Conservation (phyloP, 2,888 invertebrate species). For the Aromia moschata region DNA sequence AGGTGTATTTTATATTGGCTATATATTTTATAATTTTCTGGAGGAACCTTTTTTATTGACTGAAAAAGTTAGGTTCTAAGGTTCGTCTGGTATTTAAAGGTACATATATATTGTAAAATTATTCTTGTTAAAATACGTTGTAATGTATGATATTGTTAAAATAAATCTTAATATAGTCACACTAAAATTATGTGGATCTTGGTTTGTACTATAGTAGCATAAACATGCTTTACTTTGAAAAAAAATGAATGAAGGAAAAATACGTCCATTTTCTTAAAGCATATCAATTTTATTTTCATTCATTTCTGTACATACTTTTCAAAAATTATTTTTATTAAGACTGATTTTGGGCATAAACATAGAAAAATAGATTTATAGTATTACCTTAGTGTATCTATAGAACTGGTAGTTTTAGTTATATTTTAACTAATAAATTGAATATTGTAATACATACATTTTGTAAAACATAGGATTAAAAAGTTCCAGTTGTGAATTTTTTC, state of each 20-base stretch:
- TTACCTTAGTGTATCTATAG: constrained; percentile 17
- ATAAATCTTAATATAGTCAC: constrained; percentile 13
- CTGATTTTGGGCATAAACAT: constrained; percentile 37
- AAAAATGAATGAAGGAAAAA: constrained; percentile 23
- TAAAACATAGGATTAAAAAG: background rate
- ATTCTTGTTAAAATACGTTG: too few relatives aligned
- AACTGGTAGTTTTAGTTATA: constrained; percentile 23
- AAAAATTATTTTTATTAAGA: constrained; percentile 36
- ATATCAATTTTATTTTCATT: constrained; percentile 34
- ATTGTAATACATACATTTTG: constrained; percentile 16
- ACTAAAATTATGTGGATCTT: constrained; percentile 2
- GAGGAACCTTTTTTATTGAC: too few relatives aligned
- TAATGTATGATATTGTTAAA: too few relatives aligned
- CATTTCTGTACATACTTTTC: constrained; percentile 18
- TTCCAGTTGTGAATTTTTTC: background rate
- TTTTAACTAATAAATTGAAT: constrained; percentile 3
- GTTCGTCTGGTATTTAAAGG: too few relatives aligned
- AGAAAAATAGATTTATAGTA: constrained; percentile 15
- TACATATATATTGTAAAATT: too few relatives aligned
- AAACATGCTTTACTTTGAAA: constrained; percentile 9
- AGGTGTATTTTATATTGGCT: too few relatives aligned
- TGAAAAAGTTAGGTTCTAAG: too few relatives aligned
- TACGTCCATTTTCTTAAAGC: constrained; percentile 40
- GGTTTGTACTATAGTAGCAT: constrained; percentile 13
- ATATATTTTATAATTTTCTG: too few relatives aligned